Evolutionary conservation across 2,113 vertebrate genomes (phyloP), one percentile per base, ranked within the genome.

Genomic region (Phoxinus phoxinus): DNA sequence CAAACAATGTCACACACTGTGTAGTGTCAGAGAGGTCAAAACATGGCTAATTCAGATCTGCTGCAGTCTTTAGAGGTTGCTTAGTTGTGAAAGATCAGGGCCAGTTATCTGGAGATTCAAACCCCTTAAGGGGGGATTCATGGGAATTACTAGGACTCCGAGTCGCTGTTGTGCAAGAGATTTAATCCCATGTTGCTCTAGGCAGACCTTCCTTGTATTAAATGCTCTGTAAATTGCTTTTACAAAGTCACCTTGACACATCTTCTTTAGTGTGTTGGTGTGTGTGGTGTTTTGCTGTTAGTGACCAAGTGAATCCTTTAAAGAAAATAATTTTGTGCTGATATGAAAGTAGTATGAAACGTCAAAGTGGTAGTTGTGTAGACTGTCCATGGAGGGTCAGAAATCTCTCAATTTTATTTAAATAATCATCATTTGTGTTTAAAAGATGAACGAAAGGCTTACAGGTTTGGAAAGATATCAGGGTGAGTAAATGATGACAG

Each of bases 181-280:
- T 37, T n/a, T 3, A 44, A 44, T 44, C 69, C 23, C 37, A 72
- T 72, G 23, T 7, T 44, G 71, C 71, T 73, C 71, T 12, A 17
- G 23, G 23, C 23, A 12, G 71, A 73, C 41, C 41, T 15, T 46
- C 6, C 23, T 73, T 27, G 71, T 46, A 46, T 73, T 46, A 15
- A 73, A 46, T 46, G 21, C 12, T 73, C 11, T 25, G 71, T 73
- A 73, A 73, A 73, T 27, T 46, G 71, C 71, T 46, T 73, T 44
- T 25, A 73, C 12, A 46, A 73, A 27, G 71, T 73, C 71, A 73
- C 71, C 71, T 73, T 46, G 71, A 25, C 37, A 72, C 71, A 25
- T 73, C 37, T 21, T 72, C 71, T 73, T n/a, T 25, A 46, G 71
- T n/a, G 30, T 67, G 30, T 8, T 23, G 3, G 21, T 69, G 19